Evolutionary conservation across 2,888 invertebrate species (phyloP).

Genomic region (Metellina segmentata): DNA sequence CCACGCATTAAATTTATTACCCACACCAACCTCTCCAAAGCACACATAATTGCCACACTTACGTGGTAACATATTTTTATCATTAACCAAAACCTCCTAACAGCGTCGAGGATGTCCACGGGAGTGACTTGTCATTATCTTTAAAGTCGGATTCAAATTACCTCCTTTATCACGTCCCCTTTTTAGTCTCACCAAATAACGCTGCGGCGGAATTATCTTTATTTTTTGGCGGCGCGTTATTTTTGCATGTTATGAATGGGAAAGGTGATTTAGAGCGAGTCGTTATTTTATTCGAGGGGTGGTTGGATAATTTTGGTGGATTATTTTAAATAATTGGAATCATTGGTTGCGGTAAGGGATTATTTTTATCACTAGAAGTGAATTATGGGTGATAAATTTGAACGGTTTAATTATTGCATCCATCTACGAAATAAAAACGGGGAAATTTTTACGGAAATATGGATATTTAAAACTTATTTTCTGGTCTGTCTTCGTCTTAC

Average conservation of each 20-base stretch:
- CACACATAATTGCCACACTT: not conserved
- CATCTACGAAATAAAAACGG: not conserved
- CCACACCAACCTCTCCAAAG: not conserved
- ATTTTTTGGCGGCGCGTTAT: not conserved
- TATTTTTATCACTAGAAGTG: not conserved
- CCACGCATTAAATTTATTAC: not conserved
- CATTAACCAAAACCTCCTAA: not conserved
- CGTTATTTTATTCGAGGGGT: not conserved
- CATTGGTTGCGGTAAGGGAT: not conserved
- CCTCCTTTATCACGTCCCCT: not conserved
- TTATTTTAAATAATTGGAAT: not conserved
- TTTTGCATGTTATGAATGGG: not conserved
- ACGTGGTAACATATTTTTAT: not conserved
- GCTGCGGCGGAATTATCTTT: too few relatives aligned
- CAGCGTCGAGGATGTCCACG: not conserved
- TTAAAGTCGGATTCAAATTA: not conserved
- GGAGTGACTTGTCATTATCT: not conserved
- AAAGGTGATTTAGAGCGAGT: not conserved
- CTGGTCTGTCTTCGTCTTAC: too few relatives aligned
- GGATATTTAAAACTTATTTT: too few relatives aligned
- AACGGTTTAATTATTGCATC: not conserved
- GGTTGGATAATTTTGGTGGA: not conserved
- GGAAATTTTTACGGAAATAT: too few relatives aligned
- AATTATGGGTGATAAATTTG: not conserved
- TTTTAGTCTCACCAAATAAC: not conserved